A percentile compares a stretch with the other conserved stretches of the same genome.
Evolutionary conservation across 2,113 vertebrate genomes (phyloP).

Genomic region (Menura novaehollandiae): DNA sequence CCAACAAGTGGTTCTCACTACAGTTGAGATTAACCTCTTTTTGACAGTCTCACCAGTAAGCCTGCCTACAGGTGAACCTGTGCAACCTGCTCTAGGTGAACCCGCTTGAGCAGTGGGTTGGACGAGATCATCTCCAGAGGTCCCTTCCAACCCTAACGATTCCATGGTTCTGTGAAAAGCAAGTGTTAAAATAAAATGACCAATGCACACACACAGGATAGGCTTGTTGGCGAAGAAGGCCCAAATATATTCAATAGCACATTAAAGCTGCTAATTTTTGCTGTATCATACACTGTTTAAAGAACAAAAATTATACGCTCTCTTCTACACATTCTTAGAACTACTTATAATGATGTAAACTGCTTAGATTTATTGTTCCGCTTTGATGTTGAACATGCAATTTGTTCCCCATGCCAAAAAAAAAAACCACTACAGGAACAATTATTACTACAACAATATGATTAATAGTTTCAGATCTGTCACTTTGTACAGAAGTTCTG

Average conservation of each 20-base stretch:
- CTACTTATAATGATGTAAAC: neutral
- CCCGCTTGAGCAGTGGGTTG: neutral
- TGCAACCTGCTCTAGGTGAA: neutral
- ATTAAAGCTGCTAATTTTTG: slow-evolving; percentile 42
- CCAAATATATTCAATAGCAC: neutral
- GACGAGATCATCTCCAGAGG: neutral
- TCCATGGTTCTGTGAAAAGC: neutral
- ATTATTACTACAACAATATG: neutral
- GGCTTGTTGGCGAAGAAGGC: neutral
- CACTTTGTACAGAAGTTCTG: neutral
- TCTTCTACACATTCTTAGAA: slow-evolving; percentile 1
- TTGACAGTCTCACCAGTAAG: neutral
- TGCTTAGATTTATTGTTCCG: slow-evolving; percentile 1
- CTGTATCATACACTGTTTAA: neutral
- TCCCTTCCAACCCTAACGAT: neutral
- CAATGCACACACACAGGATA: fast-evolving
- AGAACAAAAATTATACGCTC: slow-evolving; percentile 24
- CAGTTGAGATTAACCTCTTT: neutral
- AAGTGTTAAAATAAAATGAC: neutral
- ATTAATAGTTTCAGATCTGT: slow-evolving; percentile 16
- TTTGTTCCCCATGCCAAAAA: neutral
- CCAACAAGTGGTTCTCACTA: neutral
- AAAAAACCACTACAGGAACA: neutral
- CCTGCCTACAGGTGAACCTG: neutral
- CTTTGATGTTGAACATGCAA: neutral